Evolutionary conservation across 1,140 invertebrate species (phyloP), one percentile per base, ranked within the genome.

Genomic region (Heliconius congener): DNA sequence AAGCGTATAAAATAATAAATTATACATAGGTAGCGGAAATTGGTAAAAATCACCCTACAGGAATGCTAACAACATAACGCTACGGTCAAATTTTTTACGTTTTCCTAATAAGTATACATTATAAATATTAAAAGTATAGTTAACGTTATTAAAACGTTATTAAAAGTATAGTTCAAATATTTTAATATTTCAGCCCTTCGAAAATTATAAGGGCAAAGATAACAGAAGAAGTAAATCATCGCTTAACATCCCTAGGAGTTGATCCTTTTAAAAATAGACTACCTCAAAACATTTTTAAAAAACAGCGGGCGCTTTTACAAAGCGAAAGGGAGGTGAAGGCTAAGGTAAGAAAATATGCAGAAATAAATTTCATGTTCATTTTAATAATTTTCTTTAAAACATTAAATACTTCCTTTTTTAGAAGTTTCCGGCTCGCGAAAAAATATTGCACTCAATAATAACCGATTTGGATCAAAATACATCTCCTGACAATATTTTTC

Each of bases 181-280:
- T 60, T 57, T 71, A 76, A 71, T 73, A 42, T 88, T 88, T 73
- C 82, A 94, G 93, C 75, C 93, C 93, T 1, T 66, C 89, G n/a
- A 93, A 91, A 83, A 78, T 94, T 78, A 78, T 94, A 66, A 82
- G 93, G 81, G 91, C 93, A 9, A 94, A 93, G 88, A 82, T 94
- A 76, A 92, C 90, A 50, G 93, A 94, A 87, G 91, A 94, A 84
- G 93, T 94, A 72, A 95, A 92, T 85, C 95, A 85, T 79, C 95
- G 86, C 81, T 80, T 96, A 80, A 89, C 90, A 78, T 92, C 95
- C 78, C 86, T 96, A 52, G 96, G 96, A 52, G 93, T 96, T 11
- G 95, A 96, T 88, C 95, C 96, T 8, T 93, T 96, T 42, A 96
- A 94, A 91, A 92, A 87, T 16, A 94, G 94, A 73, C 89, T 96